Percentiles rank a stretch among this genome's conserved stretches.
These are phyloP conservation scores for Callopanchax toddi DNA, from an alignment of 2,113 vertebrate genomes.

Conservation along the genomic window DNA sequence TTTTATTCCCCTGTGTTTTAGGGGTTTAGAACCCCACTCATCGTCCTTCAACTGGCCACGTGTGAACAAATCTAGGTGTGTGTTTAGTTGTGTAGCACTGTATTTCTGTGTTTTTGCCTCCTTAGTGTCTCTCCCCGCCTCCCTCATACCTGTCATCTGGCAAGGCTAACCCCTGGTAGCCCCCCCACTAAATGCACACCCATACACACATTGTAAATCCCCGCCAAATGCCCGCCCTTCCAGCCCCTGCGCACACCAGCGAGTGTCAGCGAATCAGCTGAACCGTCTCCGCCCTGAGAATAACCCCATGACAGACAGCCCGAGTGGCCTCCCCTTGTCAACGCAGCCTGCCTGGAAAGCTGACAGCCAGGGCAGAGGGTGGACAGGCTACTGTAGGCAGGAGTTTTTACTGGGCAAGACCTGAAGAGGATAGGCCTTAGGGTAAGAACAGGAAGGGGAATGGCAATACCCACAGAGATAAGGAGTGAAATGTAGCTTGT, in stretches of 20 bases:
- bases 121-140: constrained; percentile 57
- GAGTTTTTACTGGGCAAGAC: constrained; percentile 53
- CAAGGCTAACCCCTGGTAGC: constrained; percentile 76
- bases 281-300: constrained; percentile 80
- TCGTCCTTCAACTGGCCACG: constrained; percentile 72
- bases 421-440: constrained; percentile 46
- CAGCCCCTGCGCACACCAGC: constrained; percentile 67
- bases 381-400: constrained; percentile 66
- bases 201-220: constrained; percentile 58
- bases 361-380: constrained; percentile 80
- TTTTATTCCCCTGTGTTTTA: constrained; percentile 71
- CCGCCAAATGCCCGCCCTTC: constrained; percentile 73
- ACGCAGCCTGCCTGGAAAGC: constrained; percentile 73
- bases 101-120: constrained; percentile 58
- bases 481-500: constrained; percentile 15
- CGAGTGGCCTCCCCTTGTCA: constrained; percentile 80
- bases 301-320: constrained; percentile 83
- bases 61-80: constrained; percentile 42
- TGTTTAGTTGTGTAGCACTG: constrained; percentile 56
- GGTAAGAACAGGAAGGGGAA: constrained; percentile 21
- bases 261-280: constrained; percentile 81
- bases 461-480: constrained; percentile 8
- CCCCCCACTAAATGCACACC: constrained; percentile 72
- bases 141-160: constrained; percentile 77
- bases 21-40: constrained; percentile 47